Conservation (phyloP, 2,113 vertebrate species). For the Psittacara wagleri region DNA sequence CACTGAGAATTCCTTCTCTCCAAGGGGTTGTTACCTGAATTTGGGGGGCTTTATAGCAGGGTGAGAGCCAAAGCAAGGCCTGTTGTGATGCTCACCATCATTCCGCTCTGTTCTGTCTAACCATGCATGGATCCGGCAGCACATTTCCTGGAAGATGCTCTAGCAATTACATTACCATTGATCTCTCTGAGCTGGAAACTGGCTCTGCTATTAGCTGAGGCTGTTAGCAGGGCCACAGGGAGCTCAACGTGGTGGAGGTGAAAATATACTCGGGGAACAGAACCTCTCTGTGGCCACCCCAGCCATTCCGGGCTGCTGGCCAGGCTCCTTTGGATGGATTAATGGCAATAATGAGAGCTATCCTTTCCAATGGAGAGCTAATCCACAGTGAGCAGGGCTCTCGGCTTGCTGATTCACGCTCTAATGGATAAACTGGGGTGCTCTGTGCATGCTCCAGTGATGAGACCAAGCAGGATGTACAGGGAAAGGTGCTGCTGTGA, state of each 20-base stretch:
- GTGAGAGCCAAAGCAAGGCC: background rate
- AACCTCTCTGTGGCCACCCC: background rate
- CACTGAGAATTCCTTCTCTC: background rate
- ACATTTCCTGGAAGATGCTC: constrained; percentile 7
- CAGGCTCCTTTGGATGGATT: background rate
- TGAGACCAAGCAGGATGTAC: accelerated
- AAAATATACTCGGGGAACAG: background rate
- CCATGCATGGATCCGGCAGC: accelerated
- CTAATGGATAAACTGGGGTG: background rate
- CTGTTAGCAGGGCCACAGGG: background rate
- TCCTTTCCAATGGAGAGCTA: background rate
- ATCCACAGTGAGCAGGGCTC: background rate
- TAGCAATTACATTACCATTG: background rate
- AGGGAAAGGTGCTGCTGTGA: background rate
- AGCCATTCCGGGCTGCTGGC: background rate
- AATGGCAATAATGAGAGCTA: background rate
- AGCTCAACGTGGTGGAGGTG: background rate
- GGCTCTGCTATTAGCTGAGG: background rate
- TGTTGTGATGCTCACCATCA: background rate
- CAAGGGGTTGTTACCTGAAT: too few relatives aligned
- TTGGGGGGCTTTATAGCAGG: background rate
- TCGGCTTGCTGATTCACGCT: constrained; percentile 7
- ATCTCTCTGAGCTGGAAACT: background rate
- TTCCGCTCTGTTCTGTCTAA: background rate
- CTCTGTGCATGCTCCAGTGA: accelerated